Evolutionary conservation across 2,797 vertebrate species (phyloP).

Genomic region (Sciaenops ocellatus): DNA sequence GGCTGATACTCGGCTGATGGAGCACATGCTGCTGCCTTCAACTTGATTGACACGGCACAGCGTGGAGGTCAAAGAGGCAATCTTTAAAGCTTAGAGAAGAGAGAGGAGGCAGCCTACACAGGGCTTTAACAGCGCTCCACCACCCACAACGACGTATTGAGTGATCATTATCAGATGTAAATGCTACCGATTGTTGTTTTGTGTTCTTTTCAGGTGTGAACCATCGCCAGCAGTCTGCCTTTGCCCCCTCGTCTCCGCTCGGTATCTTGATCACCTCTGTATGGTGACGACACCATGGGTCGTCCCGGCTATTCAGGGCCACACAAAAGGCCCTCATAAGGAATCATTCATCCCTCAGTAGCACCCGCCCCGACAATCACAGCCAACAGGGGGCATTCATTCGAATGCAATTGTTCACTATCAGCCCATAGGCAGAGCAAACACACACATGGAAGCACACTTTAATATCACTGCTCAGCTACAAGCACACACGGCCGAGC

Average conservation of each 20-base stretch:
- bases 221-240: neutral
- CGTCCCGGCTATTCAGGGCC: slow-evolving; percentile 60
- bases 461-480: slow-evolving; percentile 31
- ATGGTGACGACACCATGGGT: slow-evolving; percentile 45
- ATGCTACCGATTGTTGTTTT: slow-evolving; percentile 29
- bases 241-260: slow-evolving; percentile 10
- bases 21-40: slow-evolving; percentile 36
- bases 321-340: slow-evolving; percentile 68
- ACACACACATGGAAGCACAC: slow-evolving; percentile 42
- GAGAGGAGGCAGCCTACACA: slow-evolving; percentile 14
- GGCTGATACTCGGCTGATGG: slow-evolving; percentile 47
- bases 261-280: slow-evolving; percentile 52
- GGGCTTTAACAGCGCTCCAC: slow-evolving; percentile 14
- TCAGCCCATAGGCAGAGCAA: slow-evolving; percentile 55
- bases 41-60: slow-evolving; percentile 53
- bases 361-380: slow-evolving; percentile 67
- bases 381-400: slow-evolving; percentile 55
- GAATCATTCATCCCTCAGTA: slow-evolving; percentile 65
- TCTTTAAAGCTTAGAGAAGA: slow-evolving; percentile 37
- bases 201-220: slow-evolving; percentile 22
- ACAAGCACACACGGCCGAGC: slow-evolving; percentile 24
- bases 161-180: slow-evolving; percentile 55
- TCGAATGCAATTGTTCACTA: slow-evolving; percentile 63
- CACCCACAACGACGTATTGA: slow-evolving; percentile 23
- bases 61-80: slow-evolving; percentile 50